Base-by-base conservation (phyloP, 2,113 vertebrate species). In the Gavia stellata region DNA sequence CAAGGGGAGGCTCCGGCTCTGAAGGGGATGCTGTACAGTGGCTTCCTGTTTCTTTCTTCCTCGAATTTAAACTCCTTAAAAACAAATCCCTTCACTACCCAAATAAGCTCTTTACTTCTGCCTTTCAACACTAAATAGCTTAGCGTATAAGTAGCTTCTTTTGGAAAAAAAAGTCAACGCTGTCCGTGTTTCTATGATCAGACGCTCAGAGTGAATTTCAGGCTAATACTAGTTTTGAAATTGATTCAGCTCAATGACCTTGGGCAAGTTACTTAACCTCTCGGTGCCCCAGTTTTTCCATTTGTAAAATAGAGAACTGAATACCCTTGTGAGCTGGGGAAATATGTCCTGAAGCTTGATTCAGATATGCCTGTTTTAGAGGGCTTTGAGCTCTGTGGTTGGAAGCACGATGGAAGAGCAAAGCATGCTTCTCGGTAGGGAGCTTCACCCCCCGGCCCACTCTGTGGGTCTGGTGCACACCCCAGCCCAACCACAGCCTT, bases 51-150 rank as follows among this genome's bases (percentile, higher is more conserved):
- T 88, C 73, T 95, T 94, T 94, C 50, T 91, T 75, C 73, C n/a
- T 85, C 0, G 1, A 73, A 93, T 94, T 78, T 96, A 93, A 95
- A 90, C 66, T 95, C 50, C 45, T 95, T 94, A 88, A 88, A 97
- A 90, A 26, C 74, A 91, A 96, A 94, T 94, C 89, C 71, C 47
- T 85, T 77, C 6, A 0, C 84, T 91, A 81, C 55, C 70, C 79
- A 91, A 94, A 86, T 97, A 97, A 96, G 87, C 92, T 95, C 89
- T 97, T 97, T 96, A 96, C 78, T 91, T 92, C 73, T 96, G 81
- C 86, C 86, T 97, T 97, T 97, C 96, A 97, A 67, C 53, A 53
- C 81, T 94, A 96, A 97, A 97, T 90, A 97, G 94, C 91, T 97
- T 97, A 96, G 61, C 81, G 86, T 91, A 71, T 94, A 94, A 96